Evolutionary conservation across 2,113 vertebrate genomes (phyloP).

Genomic region (Theristicus caerulescens): DNA sequence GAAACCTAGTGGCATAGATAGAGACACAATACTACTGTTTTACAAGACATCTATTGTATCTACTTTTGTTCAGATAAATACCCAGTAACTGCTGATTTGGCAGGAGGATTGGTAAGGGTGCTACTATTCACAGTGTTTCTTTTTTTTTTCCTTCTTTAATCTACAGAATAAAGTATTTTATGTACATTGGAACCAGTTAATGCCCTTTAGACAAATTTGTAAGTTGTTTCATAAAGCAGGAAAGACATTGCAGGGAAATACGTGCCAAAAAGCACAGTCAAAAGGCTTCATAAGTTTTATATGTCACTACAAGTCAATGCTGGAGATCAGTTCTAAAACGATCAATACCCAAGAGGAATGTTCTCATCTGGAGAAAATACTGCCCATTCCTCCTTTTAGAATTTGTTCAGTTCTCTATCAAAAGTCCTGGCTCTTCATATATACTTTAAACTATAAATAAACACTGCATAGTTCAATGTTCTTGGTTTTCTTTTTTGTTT

Average conservation of each 20-base stretch:
- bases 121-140: conserved; percentile 83
- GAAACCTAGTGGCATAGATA: conserved; percentile 83
- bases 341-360: conserved; percentile 76
- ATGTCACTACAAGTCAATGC: conserved; percentile 68
- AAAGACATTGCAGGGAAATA: conserved; percentile 75
- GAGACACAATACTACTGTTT: conserved; percentile 82
- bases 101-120: conserved; percentile 73
- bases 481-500: conserved; percentile 66
- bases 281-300: conserved; percentile 71
- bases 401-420: conserved; percentile 78
- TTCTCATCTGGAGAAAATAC: conserved; percentile 77
- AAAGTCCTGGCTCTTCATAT: conserved; percentile 80
- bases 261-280: conserved; percentile 77
- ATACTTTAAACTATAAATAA: conserved; percentile 83
- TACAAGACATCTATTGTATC: conserved; percentile 78
- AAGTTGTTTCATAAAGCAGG: conserved; percentile 78
- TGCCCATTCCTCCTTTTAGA: conserved; percentile 60
- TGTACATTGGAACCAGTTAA: conserved; percentile 81
- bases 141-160: conserved; percentile 54
- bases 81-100: conserved; percentile 79
- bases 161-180: conserved; percentile 79
- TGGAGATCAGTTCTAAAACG: conserved; percentile 77
- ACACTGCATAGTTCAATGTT: conserved; percentile 96
- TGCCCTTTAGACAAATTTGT: conserved; percentile 81
- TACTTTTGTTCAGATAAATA: conserved; percentile 78